Percentiles rank a stretch among this genome's conserved stretches.
These are phyloP conservation scores for Metellina segmentata DNA, from an alignment of 2,888 invertebrate species.

Conservation along the genomic window DNA sequence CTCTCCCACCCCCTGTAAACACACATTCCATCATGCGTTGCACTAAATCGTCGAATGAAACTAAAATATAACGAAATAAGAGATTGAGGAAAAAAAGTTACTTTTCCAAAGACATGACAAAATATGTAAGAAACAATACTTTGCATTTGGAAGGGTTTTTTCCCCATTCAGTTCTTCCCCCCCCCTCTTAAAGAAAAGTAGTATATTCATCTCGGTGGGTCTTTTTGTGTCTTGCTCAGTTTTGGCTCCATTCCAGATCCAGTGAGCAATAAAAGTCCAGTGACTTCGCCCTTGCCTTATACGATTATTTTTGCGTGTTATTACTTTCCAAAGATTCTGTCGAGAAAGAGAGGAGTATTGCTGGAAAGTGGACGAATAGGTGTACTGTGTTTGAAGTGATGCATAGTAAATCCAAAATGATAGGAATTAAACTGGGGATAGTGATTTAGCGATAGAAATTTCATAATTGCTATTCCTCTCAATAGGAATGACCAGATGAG, in stretches of 20 bases:
- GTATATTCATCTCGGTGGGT: conserved; percentile 16
- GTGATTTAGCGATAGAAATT: too few species aligned
- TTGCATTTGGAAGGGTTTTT: conserved; percentile 27
- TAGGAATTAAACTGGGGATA: too few species aligned
- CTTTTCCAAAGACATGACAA: conserved; percentile 56
- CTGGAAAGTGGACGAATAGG: not conserved
- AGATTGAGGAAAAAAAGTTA: conserved; percentile 14
- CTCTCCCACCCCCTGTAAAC: not conserved
- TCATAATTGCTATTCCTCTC: too few species aligned
- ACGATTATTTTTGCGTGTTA: conserved; percentile 15
- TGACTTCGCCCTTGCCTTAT: conserved; percentile 9
- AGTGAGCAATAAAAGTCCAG: conserved; percentile 38
- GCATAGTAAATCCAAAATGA: too few species aligned
- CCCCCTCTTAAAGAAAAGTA: not conserved
- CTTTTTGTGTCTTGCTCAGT: not conserved
- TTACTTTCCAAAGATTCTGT: not conserved
- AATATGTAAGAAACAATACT: conserved; percentile 63
- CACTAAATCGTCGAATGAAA: conserved; percentile 29
- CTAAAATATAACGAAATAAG: conserved; percentile 35
- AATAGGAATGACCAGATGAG: too few species aligned
- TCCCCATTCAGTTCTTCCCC: not conserved
- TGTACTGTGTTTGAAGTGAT: too few species aligned
- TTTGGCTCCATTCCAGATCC: conserved; percentile 39
- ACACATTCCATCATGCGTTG: conserved; percentile 8
- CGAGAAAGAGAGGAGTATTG: not conserved